A percentile compares a stretch with the other conserved stretches of the same genome.
Conservation (phyloP, 2,797 vertebrate species). For the Pangasius djambal region DNA sequence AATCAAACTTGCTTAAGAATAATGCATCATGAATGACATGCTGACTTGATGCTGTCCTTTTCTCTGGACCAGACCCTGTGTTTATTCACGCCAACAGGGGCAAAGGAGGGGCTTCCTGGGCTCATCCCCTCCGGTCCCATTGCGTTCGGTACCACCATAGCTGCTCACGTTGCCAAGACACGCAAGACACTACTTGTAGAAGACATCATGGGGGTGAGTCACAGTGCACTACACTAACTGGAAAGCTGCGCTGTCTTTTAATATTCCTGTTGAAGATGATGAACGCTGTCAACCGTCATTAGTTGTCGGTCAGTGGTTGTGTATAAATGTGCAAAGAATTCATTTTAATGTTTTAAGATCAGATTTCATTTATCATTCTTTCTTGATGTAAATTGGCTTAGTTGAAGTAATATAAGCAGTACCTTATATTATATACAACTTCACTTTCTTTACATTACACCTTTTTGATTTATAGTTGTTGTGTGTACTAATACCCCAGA, state of each 20-base stretch:
- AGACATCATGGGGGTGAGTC: constrained; percentile 91
- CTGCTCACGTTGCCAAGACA: constrained; percentile 96
- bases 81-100: constrained; percentile 90
- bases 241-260: not conserved
- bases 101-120: constrained; percentile 87
- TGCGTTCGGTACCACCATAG: constrained; percentile 89
- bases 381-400: not conserved
- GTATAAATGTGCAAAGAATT: not conserved
- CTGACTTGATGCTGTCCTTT: constrained; percentile 4
- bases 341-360: not conserved
- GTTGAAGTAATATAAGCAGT: not conserved
- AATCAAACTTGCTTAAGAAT: not conserved
- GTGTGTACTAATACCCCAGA: not conserved
- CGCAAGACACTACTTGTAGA: constrained; percentile 92
- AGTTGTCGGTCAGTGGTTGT: not conserved
- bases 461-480: not conserved
- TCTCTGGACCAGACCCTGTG: constrained; percentile 86
- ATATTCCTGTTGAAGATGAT: not conserved
- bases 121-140: constrained; percentile 91
- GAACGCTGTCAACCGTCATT: not conserved
- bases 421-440: not conserved
- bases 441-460: too few relatives aligned
- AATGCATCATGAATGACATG: not conserved
- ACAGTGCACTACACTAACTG: not conserved
- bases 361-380: not conserved